Conservation (phyloP, 2,888 invertebrate species). For the Tipula vernalis region DNA sequence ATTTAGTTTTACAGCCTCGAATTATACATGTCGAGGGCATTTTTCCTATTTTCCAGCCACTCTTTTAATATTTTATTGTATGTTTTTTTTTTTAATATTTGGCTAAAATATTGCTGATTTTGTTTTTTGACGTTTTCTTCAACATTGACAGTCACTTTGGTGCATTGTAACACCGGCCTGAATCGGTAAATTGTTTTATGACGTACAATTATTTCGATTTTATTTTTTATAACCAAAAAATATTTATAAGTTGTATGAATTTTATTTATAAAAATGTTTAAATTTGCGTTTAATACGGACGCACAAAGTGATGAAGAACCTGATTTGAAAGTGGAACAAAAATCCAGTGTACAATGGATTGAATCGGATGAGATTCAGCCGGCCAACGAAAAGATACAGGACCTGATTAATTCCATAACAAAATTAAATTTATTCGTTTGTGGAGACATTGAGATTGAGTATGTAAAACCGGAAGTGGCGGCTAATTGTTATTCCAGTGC, state of each 20-base stretch:
- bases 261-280: constrained; percentile 13
- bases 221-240: neutral
- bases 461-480: constrained; percentile 25
- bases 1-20: constrained; percentile 30
- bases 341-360: neutral
- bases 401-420: neutral
- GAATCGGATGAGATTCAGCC: neutral
- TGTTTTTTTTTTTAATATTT: neutral
- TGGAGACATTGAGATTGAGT: constrained; percentile 38
- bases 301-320: neutral
- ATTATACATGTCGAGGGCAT: constrained; percentile 36
- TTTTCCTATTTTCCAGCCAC: neutral
- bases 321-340: neutral
- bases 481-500: constrained; percentile 23
- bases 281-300: constrained; percentile 14
- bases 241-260: neutral
- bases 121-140: neutral
- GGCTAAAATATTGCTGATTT: neutral
- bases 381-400: neutral
- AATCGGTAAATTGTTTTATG: neutral
- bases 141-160: neutral
- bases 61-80: neutral
- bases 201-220: neutral
- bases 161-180: neutral
- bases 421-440: constrained; percentile 29